Base-by-base conservation (phyloP, 1,140 invertebrate species). In the Heterodera schachtii region DNA sequence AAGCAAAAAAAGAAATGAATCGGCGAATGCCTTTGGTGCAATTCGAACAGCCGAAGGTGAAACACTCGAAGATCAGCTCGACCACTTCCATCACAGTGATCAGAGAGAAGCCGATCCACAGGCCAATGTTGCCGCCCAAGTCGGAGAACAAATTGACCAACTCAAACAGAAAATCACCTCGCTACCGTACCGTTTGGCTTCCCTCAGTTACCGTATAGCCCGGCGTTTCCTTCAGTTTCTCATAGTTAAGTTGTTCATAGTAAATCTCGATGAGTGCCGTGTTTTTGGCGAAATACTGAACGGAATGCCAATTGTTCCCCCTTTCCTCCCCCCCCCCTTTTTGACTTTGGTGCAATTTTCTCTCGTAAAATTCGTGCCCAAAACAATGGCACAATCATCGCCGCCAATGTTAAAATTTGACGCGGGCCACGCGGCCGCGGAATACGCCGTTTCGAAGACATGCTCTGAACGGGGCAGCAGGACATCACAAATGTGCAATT, bases 21-120 rank as follows among this genome's bases (percentile, higher is more conserved):
- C 31, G 7, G 9, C 57, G 57, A 64, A 64, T 52, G 6, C 0
- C 11, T 52, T 64, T 64, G 3, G 16, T 5, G 57, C 2, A 21
- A 64, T 64, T 13, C 57, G 19, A 64, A 64, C 57, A 80, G 70
- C 81, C 81, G 60, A 49, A 82, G 16, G 78, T 64, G 16, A 82
- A n/a, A 47, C 80, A 82, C 64, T 89, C 88, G 67, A 81, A 87
- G 49, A 89, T 52, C 3, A 89, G 74, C 81, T 89, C 88, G 1
- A 84, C 75, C 44, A 89, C 79, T 78, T 89, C 88, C 52, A 87
- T 74, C 11, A 89, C 83, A 31, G 88, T 89, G 75, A 89, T 89
- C n/a, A 90, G 82, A 11, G 89, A 90, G 76, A 89, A 89, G 13
- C 88, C 88, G 83, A 89, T 89, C 87, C 88, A 89, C 60, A 89